Percentiles rank a stretch among this genome's conserved stretches.
Evolutionary conservation across 2,113 vertebrate species (phyloP).

Genomic region (Nothobranchius kuhntae): DNA sequence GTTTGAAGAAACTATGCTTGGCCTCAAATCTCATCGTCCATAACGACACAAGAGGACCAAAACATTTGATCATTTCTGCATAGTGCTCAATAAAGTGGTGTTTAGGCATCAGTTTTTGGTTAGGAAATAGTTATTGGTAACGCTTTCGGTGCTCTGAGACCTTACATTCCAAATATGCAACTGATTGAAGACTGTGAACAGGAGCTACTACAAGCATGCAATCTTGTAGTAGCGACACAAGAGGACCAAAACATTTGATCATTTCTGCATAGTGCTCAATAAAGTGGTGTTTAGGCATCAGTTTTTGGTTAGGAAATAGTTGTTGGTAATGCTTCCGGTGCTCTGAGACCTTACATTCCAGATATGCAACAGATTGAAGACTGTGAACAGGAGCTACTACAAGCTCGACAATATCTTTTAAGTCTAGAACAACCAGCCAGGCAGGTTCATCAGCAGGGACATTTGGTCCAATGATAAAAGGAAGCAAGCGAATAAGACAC

Average conservation of each 20-base stretch:
- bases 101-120: constrained; percentile 9
- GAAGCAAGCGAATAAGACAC: background rate
- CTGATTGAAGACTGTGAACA: background rate
- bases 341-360: constrained; percentile 16
- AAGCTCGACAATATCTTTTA: background rate
- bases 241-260: constrained; percentile 21
- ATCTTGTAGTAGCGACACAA: too few relatives aligned
- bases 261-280: constrained; percentile 25
- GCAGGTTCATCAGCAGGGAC: background rate
- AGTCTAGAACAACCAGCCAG: background rate
- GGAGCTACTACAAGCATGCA: background rate
- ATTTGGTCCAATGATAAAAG: background rate
- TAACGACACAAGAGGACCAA: constrained; percentile 12
- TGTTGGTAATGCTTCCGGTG: background rate
- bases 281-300: constrained; percentile 21
- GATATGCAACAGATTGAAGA: background rate
- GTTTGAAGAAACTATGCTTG: constrained; percentile 24
- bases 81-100: constrained; percentile 25
- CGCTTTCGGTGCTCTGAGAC: constrained; percentile 8
- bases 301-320: background rate
- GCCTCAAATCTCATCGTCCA: background rate
- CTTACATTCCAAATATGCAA: background rate
- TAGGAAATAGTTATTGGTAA: constrained; percentile 1
- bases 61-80: constrained; percentile 21
- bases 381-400: background rate